phyloP scores from a whole-genome alignment of 2,888 invertebrate genomes.

The Idaea biselata region DNA sequence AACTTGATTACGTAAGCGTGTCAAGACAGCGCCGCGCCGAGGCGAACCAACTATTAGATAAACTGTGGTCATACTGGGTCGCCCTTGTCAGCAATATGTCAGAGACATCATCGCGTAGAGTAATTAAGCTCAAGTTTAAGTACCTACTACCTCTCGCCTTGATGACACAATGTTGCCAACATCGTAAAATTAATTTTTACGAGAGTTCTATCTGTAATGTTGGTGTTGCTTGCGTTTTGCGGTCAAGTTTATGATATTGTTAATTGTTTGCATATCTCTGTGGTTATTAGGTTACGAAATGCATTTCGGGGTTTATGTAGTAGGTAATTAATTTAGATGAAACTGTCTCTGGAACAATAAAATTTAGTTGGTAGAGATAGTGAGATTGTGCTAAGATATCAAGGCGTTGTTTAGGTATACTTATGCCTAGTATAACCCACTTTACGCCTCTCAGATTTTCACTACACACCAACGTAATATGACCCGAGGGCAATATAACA shows the following conservation, averaged over 20 bases:
- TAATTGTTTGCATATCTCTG: not conserved
- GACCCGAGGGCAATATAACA: not conserved
- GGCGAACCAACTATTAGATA: not conserved
- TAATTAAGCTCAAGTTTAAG: slow-evolving; percentile 47
- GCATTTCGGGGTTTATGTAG: not conserved
- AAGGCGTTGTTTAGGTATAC: no score
- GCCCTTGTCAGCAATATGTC: slow-evolving; percentile 53
- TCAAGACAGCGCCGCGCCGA: no score
- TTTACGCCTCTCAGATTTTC: not conserved
- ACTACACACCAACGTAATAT: not conserved
- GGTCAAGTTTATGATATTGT: not conserved
- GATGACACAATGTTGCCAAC: slow-evolving; percentile 19
- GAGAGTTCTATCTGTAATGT: slow-evolving; percentile 6
- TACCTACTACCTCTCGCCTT: slow-evolving; percentile 8
- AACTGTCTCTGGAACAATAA: not conserved
- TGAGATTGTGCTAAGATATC: not conserved
- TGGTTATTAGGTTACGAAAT: not conserved
- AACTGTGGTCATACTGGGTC: slow-evolving; percentile 15
- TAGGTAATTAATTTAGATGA: not conserved
- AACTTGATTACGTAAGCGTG: no score
- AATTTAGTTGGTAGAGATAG: not conserved
- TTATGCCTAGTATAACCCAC: not conserved
- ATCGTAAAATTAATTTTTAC: slow-evolving; percentile 35
- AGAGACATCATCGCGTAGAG: slow-evolving; percentile 48
- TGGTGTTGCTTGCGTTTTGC: not conserved